Base-by-base conservation (phyloP, 1,140 invertebrate genomes). In the Sipha flava region DNA sequence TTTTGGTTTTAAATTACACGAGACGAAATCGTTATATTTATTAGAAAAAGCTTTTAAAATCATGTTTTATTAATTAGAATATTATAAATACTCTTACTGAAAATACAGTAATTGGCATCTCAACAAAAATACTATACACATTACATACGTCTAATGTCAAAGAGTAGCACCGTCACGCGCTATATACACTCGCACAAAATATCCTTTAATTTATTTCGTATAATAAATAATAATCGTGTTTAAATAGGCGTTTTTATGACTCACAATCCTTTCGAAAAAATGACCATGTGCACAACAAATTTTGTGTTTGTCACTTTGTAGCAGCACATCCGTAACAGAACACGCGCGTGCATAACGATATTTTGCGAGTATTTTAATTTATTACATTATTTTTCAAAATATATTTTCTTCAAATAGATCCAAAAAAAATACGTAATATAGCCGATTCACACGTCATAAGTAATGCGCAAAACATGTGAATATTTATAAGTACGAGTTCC, bases 151-250 rank as follows among this genome's bases (percentile, higher is more conserved):
- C n/a, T 59, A 59, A 59, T 31, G 26, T 9, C 29, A 59, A 59
- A 59, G 14, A 59, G 26, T 2, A 59, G 26, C 7, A 59, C 18
- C 26, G 14, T 57, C 9, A 12, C 1, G 9, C 1, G 3, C 1
- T 43, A 43, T 43, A 43, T 43, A 29, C n/a, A 10, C 34, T 18
- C 34, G 10, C 34, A 37, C 34, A 21, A 66, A n/a, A n/a, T n/a
- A 66, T 37, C 62, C n/a, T 66, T 21, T 66, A 66, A 66, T 66
- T 66, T 66, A 66, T 66, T 37, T 21, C n/a, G n/a, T 40, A n/a
- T n/a, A 40, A 66, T 66, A 66, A 66, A 66, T 66, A 66, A 37
- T 66, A 40, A 21, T 34, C n/a, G 10, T 66, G 21, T 64, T 62
- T 21, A 64, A 64, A 64, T 34, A 21, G 18, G 16, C 59, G 10